Conservation (phyloP, 2,797 vertebrate genomes). For the Pangasius djambal region DNA sequence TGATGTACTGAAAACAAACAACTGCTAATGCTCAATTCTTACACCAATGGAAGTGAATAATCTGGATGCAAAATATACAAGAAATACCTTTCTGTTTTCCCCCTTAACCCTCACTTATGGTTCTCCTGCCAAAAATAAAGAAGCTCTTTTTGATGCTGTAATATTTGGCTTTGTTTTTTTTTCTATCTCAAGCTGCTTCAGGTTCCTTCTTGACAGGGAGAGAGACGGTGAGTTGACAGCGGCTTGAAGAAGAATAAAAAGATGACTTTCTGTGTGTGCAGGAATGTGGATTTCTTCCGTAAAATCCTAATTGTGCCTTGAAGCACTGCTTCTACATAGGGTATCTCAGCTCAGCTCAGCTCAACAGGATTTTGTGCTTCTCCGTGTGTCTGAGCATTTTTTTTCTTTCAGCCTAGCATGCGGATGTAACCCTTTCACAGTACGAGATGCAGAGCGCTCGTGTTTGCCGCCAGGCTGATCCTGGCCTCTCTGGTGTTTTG, state of each 20-base stretch:
- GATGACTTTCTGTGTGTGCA: conserved; percentile 81
- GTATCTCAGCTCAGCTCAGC: conserved; percentile 80
- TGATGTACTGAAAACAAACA: conserved; percentile 66
- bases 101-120: conserved; percentile 62
- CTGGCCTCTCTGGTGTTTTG: conserved; percentile 70
- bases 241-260: conserved; percentile 75
- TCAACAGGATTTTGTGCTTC: conserved; percentile 82
- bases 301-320: conserved; percentile 89
- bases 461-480: conserved; percentile 79
- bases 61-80: conserved; percentile 73
- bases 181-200: conserved; percentile 76
- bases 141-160: conserved; percentile 73
- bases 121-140: conserved; percentile 72
- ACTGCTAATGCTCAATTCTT: conserved; percentile 68
- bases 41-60: conserved; percentile 71
- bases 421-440: conserved; percentile 82
- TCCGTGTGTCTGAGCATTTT: conserved; percentile 71
- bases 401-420: conserved; percentile 62
- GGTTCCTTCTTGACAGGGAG: conserved; percentile 75
- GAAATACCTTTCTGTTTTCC: conserved; percentile 64
- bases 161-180: conserved; percentile 71
- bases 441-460: conserved; percentile 74
- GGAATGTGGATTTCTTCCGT: conserved; percentile 86
- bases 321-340: conserved; percentile 78
- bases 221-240: conserved; percentile 73